A percentile compares a stretch with the other conserved stretches of the same genome.
These are phyloP conservation scores for Microcaecilia unicolor DNA, from an alignment of 2,797 vertebrate genomes.

Conservation along the genomic window DNA sequence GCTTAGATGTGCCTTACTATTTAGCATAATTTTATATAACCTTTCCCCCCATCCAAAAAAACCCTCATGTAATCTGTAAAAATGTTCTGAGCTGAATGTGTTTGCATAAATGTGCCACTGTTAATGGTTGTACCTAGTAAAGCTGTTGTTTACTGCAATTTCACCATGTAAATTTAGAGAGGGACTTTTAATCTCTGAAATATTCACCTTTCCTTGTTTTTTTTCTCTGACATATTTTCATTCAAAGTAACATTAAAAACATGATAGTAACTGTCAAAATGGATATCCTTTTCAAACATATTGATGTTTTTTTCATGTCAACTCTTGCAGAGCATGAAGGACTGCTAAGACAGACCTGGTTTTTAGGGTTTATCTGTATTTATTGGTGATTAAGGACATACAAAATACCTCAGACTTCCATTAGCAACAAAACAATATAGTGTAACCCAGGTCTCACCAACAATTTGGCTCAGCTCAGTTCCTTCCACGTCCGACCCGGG, in stretches of 20 bases:
- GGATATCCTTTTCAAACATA: too few relatives aligned
- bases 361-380: too few relatives aligned
- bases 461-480: too few relatives aligned
- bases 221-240: slow-evolving; percentile 10
- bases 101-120: slow-evolving; percentile 30
- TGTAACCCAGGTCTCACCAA: too few relatives aligned
- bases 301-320: too few relatives aligned
- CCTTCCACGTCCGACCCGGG: too few relatives aligned
- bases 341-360: too few relatives aligned
- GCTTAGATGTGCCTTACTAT: slow-evolving; percentile 9
- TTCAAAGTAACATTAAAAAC: neutral
- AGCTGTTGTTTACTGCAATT: slow-evolving; percentile 24
- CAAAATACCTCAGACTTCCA: too few relatives aligned
- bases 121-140: slow-evolving; percentile 23
- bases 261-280: too few relatives aligned
- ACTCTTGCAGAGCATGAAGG: too few relatives aligned
- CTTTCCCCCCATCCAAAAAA: slow-evolving; percentile 20
- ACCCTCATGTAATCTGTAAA: slow-evolving; percentile 14
- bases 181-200: slow-evolving; percentile 22
- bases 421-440: too few relatives aligned
- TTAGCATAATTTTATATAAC: slow-evolving; percentile 12
- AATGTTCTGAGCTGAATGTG: slow-evolving; percentile 30
- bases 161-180: slow-evolving; percentile 19
- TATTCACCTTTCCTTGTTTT: slow-evolving; percentile 15
- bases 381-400: too few relatives aligned